phyloP scores from a whole-genome alignment of 2,797 vertebrate genomes.

The Sylvia borin region DNA sequence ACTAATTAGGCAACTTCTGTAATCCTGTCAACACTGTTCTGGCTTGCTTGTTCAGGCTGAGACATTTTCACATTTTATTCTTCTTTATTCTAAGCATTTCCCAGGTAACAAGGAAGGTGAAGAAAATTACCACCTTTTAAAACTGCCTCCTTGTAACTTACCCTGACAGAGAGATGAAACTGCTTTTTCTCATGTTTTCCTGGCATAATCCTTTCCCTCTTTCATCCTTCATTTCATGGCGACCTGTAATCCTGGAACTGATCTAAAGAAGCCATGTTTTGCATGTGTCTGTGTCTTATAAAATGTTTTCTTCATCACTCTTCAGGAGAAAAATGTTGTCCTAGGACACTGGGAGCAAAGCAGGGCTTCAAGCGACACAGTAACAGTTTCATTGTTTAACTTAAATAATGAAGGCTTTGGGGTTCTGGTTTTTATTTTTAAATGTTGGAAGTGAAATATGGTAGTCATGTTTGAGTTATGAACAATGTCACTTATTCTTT shows the following conservation, averaged over 20 bases:
- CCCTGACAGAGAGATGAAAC: neutral
- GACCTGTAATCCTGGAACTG: neutral
- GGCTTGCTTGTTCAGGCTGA: conserved; percentile 50
- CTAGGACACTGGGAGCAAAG: conserved; percentile 4
- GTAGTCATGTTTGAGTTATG: conserved; percentile 26
- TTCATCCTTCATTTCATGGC: neutral
- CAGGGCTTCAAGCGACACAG: neutral
- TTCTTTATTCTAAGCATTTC: conserved; percentile 21
- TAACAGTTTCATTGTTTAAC: conserved; percentile 62
- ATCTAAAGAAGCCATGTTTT: neutral
- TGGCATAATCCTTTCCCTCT: neutral
- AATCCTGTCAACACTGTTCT: conserved; percentile 51
- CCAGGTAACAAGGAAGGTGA: conserved; percentile 17
- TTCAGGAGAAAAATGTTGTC: conserved; percentile 1
- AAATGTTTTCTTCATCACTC: neutral
- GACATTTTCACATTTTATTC: conserved; percentile 6
- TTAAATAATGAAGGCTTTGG: conserved; percentile 56
- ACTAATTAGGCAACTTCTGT: conserved; percentile 62
- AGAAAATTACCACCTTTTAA: conserved; percentile 2
- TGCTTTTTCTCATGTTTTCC: neutral
- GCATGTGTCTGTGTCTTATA: neutral
- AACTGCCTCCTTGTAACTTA: neutral
- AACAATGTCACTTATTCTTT: conserved; percentile 44
- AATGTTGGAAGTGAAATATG: conserved; percentile 57
- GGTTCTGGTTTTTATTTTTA: conserved; percentile 60